These are phyloP conservation scores for Dipodomys spectabilis DNA, from an alignment of 2,113 vertebrate genomes.

Conservation along the genomic window DNA sequence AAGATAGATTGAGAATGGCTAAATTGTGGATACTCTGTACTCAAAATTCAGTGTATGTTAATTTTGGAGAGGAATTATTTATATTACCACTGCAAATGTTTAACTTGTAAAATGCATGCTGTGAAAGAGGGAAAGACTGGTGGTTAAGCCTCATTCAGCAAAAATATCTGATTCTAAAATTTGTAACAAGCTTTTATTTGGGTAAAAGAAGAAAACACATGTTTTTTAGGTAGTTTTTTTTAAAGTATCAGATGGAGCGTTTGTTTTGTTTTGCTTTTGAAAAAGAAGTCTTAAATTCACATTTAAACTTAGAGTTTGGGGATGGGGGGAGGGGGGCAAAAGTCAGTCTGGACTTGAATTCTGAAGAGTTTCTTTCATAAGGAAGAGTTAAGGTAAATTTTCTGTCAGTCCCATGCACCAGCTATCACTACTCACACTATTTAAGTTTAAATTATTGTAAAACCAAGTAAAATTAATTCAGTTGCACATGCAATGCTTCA, in stretches of 20 bases:
- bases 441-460: conserved; percentile 35
- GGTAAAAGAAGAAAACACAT: conserved; percentile 70
- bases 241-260: conserved; percentile 37
- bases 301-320: conserved; percentile 15
- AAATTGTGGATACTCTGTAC: not conserved
- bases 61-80: conserved; percentile 77
- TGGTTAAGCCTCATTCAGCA: conserved; percentile 44
- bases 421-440: not conserved
- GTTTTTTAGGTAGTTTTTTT: conserved; percentile 52
- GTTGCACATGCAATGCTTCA: not conserved
- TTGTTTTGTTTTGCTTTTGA: conserved; percentile 39
- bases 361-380: conserved; percentile 44
- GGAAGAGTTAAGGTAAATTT: not conserved
- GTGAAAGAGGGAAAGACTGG: conserved; percentile 51
- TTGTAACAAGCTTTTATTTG: conserved; percentile 69
- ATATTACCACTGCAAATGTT: conserved; percentile 74
- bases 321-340: not conserved
- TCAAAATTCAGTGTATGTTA: conserved; percentile 59
- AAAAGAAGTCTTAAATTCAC: conserved; percentile 46
- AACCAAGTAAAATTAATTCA: conserved; percentile 46
- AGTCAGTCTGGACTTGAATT: conserved; percentile 56
- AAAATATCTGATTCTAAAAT: conserved; percentile 65
- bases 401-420: not conserved
- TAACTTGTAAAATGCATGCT: conserved; percentile 70
- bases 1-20: conserved; percentile 8